A percentile compares a stretch with the other conserved stretches of the same genome.
phyloP scores from a whole-genome alignment of 2,797 vertebrate species.

The Sus cebifrons region DNA sequence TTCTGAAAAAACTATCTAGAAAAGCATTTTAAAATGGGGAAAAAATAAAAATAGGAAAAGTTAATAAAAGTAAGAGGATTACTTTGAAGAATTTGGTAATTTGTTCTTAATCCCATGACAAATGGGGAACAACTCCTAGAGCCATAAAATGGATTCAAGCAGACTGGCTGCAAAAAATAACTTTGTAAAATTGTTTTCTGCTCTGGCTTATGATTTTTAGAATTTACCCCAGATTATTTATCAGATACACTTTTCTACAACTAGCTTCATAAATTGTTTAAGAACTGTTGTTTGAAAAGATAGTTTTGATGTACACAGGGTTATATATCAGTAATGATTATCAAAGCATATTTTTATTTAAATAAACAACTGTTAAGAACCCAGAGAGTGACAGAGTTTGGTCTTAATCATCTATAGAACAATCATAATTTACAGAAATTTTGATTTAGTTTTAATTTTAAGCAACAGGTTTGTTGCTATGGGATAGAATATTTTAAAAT shows the following conservation, averaged over 20 bases:
- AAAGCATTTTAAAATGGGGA: not conserved
- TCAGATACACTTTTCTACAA: not conserved
- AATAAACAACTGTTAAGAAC: not conserved
- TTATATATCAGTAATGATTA: not conserved
- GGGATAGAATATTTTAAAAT: conserved; percentile 41
- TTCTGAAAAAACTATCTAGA: conserved; percentile 1
- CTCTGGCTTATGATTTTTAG: not conserved
- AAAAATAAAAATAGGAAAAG: not conserved
- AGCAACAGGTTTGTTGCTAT: not conserved
- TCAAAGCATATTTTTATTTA: not conserved
- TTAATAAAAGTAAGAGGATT: not conserved
- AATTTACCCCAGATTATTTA: not conserved
- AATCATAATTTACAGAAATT: conserved; percentile 1
- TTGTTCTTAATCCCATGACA: not conserved
- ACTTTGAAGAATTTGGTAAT: conserved; percentile 15
- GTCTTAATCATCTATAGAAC: not conserved
- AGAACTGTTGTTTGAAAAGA: not conserved
- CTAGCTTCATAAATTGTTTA: not conserved
- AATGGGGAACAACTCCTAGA: not conserved
- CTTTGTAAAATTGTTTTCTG: not conserved
- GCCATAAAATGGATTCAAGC: not conserved
- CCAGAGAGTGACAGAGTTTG: not conserved
- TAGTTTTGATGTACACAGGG: not conserved
- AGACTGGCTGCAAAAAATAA: not conserved
- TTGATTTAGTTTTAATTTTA: conserved; percentile 43